Evolutionary conservation across 92 coral and sea anemone genomes (phyloP), one percentile per base, ranked within the genome.

Genomic region (Virgularia gustaviana): DNA sequence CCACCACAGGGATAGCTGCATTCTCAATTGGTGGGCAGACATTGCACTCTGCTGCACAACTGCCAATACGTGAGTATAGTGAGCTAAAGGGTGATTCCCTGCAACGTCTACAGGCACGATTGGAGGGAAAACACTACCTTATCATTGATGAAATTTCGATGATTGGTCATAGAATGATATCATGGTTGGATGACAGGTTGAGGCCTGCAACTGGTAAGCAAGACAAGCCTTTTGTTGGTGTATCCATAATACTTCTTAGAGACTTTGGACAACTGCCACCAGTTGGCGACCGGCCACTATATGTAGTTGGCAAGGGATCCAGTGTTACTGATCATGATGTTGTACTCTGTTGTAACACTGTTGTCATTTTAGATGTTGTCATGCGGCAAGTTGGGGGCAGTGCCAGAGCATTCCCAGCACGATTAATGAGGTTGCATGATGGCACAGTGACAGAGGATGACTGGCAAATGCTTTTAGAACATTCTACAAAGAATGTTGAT

Each of bases 221-320:
- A 20, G 68, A 61, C 24, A 36, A 15, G 18, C 31, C 52, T 16
- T 63, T 63, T 36, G 70, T 49, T 36, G 51, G 70, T 13, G 41
- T 63, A 15, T 36, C 51, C 20, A 18, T 36, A 2, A 63, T 38
- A 20, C 51, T 63, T 4, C 24, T 63, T 20, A 52, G 70, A 0
- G 70, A 63, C 29, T 61, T 61, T 61, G 68, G 68, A 13, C 68
- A 61, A 25, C 37, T 61, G 44, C 68, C 45, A 34, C 68, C 52
- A 16, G 70, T 63, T 2, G 30, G 52, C 41, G 70, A 63, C 25
- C 43, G 32, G 15, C 70, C 52, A 63, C 24, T 63, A 29, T 60
- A 33, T 33, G 23, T 60, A 32, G 3, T 24, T 3, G 67, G 67
- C 1, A 60, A 33, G 33, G 67, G 67, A 33, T 4, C 55, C 3